phyloP scores from a whole-genome alignment of 2,888 invertebrate genomes.

The Coleophora deauratella region DNA sequence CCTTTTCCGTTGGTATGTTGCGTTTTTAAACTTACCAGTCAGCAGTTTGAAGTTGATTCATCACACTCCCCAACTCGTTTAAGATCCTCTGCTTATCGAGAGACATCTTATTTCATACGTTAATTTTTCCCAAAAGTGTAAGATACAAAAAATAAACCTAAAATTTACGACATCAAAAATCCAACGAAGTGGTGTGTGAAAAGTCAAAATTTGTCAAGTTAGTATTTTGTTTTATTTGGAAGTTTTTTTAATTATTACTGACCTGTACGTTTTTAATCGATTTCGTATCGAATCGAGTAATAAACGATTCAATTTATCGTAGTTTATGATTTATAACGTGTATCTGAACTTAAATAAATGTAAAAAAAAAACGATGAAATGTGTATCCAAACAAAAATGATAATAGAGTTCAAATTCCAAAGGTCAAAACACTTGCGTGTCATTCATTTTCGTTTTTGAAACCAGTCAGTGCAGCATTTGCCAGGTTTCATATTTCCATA shows the following conservation, averaged over 20 bases:
- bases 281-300: neutral
- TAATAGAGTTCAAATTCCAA: slow-evolving; percentile 4
- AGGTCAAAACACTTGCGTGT: neutral
- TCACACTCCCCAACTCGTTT: slow-evolving; percentile 58
- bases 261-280: neutral
- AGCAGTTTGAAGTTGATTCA: slow-evolving; percentile 59
- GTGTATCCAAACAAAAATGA: neutral
- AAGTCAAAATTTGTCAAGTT: slow-evolving; percentile 3
- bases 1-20: no score
- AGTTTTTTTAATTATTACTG: neutral
- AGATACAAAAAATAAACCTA: neutral
- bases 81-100: slow-evolving; percentile 58
- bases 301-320: no score
- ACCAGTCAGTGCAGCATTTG: no score
- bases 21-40: slow-evolving; percentile 63
- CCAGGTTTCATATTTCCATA: neutral
- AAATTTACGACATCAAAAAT: neutral
- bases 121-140: slow-evolving; percentile 5
- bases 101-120: slow-evolving; percentile 33
- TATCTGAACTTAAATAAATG: no score
- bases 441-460: neutral
- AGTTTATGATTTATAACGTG: no score
- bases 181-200: neutral
- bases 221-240: slow-evolving; percentile 10
- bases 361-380: no score